Conservation (phyloP, 2,888 invertebrate species). For the Pammene fasciana region DNA sequence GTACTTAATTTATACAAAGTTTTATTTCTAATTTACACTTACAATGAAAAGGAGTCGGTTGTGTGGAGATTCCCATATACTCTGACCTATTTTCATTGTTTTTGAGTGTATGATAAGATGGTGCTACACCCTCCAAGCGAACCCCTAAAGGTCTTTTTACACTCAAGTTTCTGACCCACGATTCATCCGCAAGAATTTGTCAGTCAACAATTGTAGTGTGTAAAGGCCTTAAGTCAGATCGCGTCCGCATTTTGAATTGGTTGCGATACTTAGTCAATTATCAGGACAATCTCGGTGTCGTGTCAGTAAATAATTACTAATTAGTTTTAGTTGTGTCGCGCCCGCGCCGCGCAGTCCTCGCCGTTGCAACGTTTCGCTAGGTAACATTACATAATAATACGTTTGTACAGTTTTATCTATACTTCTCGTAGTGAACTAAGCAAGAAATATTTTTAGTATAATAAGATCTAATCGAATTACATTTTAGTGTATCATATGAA, state of each 20-base stretch:
- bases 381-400: conserved; percentile 68
- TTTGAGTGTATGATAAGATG: conserved; percentile 35
- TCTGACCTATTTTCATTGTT: neutral
- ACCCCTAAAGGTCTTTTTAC: neutral
- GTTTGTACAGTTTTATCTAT: conserved; percentile 82
- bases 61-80: neutral
- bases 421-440: conserved; percentile 80
- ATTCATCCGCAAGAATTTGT: neutral
- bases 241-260: conserved; percentile 13
- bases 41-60: neutral
- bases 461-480: conserved; percentile 83
- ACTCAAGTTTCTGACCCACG: neutral
- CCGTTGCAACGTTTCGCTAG: conserved; percentile 63
- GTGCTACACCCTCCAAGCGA: conserved; percentile 37
- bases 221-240: neutral
- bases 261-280: conserved; percentile 40
- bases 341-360: conserved; percentile 57
- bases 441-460: conserved; percentile 81
- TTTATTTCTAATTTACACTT: conserved; percentile 25
- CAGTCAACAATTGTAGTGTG: neutral
- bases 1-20: conserved; percentile 30
- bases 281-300: conserved; percentile 27
- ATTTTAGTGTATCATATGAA: conserved; percentile 78
- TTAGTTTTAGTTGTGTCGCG: conserved; percentile 52
- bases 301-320: no score